phyloP scores from a whole-genome alignment of 2,113 vertebrate species.

The Alexandromys fortis region DNA sequence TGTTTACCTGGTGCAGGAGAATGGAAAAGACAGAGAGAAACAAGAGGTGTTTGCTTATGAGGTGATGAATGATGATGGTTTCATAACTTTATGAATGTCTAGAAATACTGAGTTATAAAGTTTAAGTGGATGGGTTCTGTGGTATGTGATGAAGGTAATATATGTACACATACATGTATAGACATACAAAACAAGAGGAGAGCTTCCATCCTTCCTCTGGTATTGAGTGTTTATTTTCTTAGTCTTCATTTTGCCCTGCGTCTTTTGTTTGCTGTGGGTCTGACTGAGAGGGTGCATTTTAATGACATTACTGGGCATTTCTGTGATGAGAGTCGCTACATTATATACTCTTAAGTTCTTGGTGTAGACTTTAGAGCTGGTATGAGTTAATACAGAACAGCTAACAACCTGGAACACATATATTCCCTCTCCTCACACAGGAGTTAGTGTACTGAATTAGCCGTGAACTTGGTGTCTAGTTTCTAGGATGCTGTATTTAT shows the following conservation, averaged over 20 bases:
- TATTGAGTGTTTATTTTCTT: background rate
- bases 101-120: background rate
- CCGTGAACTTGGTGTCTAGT: conserved; percentile 8
- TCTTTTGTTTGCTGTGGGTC: background rate
- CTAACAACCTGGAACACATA: background rate
- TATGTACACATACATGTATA: background rate
- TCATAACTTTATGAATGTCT: background rate
- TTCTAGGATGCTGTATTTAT: conserved; percentile 37
- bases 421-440: background rate
- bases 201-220: background rate
- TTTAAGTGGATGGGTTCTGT: background rate
- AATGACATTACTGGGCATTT: background rate
- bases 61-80: background rate
- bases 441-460: background rate
- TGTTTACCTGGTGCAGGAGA: background rate
- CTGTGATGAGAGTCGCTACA: background rate
- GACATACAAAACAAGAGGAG: background rate
- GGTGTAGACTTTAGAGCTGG: background rate
- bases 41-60: background rate
- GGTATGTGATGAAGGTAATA: background rate
- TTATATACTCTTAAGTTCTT: background rate
- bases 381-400: background rate
- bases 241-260: background rate
- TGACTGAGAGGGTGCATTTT: background rate
- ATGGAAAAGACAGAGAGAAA: background rate